A percentile compares a stretch with the other conserved stretches of the same genome.
Conservation (phyloP, 2,888 invertebrate species). For the Drosophila koepferae region DNA sequence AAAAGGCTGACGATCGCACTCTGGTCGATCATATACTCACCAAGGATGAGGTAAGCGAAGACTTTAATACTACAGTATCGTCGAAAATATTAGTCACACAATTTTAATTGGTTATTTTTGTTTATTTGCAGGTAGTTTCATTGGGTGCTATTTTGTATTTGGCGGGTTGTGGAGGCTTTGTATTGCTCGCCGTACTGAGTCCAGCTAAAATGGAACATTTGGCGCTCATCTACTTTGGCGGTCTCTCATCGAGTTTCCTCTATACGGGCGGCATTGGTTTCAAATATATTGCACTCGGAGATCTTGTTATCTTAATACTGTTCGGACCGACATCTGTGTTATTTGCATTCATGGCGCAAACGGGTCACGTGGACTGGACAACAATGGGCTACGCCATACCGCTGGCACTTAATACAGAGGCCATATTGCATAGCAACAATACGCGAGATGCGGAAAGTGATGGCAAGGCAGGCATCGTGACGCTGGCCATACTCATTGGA, state of each 20-base stretch:
- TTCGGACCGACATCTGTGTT: conserved; percentile 97
- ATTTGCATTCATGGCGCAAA: conserved; percentile 96
- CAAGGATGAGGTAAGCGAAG: conserved; percentile 87
- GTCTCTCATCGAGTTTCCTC: conserved; percentile 96
- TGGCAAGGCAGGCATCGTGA: conserved; percentile 95
- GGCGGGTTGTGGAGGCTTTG: conserved; percentile 93
- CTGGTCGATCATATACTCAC: conserved; percentile 96
- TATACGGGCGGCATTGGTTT: conserved; percentile 98
- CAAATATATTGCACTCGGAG: conserved; percentile 97
- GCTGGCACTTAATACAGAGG: conserved; percentile 96
- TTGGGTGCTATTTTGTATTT: conserved; percentile 95
- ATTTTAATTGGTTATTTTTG: neutral
- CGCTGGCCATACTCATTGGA: conserved; percentile 96
- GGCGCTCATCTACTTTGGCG: conserved; percentile 97
- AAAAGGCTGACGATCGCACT: conserved; percentile 96
- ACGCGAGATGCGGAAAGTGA: conserved; percentile 96
- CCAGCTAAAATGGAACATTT: conserved; percentile 97
- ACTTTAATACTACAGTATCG: neutral
- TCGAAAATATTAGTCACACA: neutral
- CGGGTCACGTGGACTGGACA: conserved; percentile 95
- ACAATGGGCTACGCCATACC: conserved; percentile 97
- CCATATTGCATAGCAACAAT: conserved; percentile 97
- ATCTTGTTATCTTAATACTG: conserved; percentile 95
- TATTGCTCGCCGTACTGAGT: conserved; percentile 91
- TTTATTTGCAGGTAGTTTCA: conserved; percentile 90